Conservation (phyloP, 2,888 invertebrate genomes). For the Hanleya hanleyi region DNA sequence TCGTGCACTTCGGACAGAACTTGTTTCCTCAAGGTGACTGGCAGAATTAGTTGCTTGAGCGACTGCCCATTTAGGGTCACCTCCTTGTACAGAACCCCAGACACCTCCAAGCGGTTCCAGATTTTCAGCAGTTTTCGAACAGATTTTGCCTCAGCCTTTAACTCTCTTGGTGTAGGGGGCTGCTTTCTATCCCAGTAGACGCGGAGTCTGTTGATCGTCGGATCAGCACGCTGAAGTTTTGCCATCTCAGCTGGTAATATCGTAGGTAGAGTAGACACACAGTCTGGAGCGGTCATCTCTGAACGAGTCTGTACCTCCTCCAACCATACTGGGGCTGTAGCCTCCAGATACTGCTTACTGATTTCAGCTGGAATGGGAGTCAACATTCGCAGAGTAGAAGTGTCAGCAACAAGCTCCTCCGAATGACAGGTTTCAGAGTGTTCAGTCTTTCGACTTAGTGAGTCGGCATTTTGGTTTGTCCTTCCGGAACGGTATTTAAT, state of each 20-base stretch:
- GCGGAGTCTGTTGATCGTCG: neutral
- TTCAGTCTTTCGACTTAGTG: neutral
- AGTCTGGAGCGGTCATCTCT: neutral
- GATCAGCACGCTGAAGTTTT: neutral
- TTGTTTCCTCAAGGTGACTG: neutral
- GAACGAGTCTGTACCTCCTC: neutral
- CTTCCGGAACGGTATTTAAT: conserved; percentile 4
- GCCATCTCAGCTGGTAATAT: neutral
- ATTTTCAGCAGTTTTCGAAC: neutral
- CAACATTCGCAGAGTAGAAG: too few relatives aligned
- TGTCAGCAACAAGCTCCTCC: neutral
- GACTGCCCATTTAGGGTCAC: neutral
- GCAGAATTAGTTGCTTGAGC: conserved; percentile 1
- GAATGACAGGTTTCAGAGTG: neutral
- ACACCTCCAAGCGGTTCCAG: neutral
- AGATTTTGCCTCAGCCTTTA: neutral
- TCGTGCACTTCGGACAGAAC: conserved; percentile 11
- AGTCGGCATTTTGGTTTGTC: neutral
- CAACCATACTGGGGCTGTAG: neutral
- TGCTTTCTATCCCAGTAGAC: neutral
- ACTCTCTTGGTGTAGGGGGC: neutral
- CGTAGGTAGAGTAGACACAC: neutral
- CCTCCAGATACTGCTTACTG: neutral
- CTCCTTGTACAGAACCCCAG: conserved; percentile 5
- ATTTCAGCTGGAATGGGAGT: neutral